Evolutionary conservation across 2,797 vertebrate genomes (phyloP).

Genomic region (Selene dorsalis): DNA sequence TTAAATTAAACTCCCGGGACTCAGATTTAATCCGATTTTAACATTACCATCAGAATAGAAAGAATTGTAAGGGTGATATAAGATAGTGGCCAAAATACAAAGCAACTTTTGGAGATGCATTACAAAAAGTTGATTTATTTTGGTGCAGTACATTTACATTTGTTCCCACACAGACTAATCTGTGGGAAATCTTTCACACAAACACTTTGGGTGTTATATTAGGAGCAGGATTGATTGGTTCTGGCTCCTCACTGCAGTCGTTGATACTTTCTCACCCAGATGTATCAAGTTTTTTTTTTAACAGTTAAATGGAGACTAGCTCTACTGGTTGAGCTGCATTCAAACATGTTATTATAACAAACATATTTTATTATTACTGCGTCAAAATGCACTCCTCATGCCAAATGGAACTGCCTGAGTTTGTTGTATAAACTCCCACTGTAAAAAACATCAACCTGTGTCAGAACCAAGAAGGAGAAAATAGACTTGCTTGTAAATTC

Average conservation of each 20-base stretch:
- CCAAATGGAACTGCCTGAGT: neutral
- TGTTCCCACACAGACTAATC: neutral
- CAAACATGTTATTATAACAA: constrained; percentile 31
- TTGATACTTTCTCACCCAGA: constrained; percentile 13
- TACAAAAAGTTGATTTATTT: neutral
- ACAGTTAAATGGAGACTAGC: constrained; percentile 22
- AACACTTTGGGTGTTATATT: neutral
- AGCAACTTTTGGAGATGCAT: neutral
- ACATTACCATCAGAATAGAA: too few relatives aligned
- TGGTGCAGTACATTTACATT: neutral
- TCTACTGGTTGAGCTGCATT: constrained; percentile 47
- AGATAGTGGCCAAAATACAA: neutral
- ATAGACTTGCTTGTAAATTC: too few relatives aligned
- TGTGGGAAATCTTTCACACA: neutral
- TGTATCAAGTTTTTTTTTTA: constrained; percentile 3
- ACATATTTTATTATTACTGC: neutral
- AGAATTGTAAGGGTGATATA: too few relatives aligned
- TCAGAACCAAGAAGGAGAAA: too few relatives aligned
- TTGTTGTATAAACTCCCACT: neutral
- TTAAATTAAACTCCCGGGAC: too few relatives aligned
- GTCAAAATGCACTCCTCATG: constrained; percentile 1
- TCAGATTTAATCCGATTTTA: too few relatives aligned
- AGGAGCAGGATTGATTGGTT: neutral
- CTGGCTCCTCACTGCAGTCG: neutral
- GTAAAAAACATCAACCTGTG: neutral